phyloP scores from a whole-genome alignment of 2,113 vertebrate species.

The Sialia sialis region DNA sequence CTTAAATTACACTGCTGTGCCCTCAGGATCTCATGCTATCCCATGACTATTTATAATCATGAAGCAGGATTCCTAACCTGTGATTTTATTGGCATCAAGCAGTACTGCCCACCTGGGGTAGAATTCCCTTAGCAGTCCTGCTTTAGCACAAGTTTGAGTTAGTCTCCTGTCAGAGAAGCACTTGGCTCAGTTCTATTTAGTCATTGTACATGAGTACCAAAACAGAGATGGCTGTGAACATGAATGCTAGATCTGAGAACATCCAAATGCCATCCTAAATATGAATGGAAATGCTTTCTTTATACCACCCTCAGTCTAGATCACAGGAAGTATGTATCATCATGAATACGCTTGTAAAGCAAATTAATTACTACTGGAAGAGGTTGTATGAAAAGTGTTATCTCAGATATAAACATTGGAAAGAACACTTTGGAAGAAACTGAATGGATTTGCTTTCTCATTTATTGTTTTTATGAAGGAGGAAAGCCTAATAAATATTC shows the following conservation, averaged over 20 bases:
- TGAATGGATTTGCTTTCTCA: not conserved
- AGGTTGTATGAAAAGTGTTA: not conserved
- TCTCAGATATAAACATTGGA: not conserved
- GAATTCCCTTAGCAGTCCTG: not conserved
- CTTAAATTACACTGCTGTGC: not conserved
- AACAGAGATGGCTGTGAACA: not conserved
- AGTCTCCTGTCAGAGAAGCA: not conserved
- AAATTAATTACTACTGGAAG: conserved; percentile 9
- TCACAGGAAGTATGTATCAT: not conserved
- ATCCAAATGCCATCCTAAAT: not conserved
- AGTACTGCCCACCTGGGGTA: not conserved
- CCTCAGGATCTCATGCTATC: not conserved
- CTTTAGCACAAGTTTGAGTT: not conserved
- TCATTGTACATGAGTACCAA: not conserved
- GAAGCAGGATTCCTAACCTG: not conserved
- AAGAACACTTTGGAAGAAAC: not conserved
- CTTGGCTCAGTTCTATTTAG: not conserved
- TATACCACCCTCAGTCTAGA: not conserved
- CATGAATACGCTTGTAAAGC: not conserved
- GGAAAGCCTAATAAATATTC: not conserved
- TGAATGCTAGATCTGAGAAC: not conserved
- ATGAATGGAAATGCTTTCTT: not conserved
- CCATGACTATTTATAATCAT: not conserved
- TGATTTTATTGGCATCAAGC: not conserved
- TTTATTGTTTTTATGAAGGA: not conserved